A percentile compares a stretch with the other conserved stretches of the same genome.
phyloP scores from a whole-genome alignment of 2,797 vertebrate genomes.

The Tiaroga cobitis region DNA sequence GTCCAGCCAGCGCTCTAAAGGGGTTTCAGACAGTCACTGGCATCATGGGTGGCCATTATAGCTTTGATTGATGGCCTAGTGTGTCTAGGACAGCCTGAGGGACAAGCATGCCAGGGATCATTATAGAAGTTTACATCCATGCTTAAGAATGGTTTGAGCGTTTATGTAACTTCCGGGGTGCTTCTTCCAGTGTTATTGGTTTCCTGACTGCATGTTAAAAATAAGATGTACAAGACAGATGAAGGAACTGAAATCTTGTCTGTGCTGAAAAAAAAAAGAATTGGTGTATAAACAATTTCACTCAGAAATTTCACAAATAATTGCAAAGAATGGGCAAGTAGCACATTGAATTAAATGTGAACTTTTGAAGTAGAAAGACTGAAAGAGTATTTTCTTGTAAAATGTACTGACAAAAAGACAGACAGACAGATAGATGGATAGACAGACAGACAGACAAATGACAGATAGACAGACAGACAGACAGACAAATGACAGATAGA shows the following conservation, averaged over 20 bases:
- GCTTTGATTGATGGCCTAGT: slow-evolving; percentile 34
- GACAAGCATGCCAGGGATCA: slow-evolving; percentile 59
- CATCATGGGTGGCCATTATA: slow-evolving; percentile 39
- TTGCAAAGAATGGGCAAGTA: background rate
- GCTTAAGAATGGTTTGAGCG: slow-evolving; percentile 48
- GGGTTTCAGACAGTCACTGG: slow-evolving; percentile 34
- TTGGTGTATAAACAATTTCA: background rate
- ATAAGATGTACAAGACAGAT: slow-evolving; percentile 31
- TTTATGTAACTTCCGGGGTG: slow-evolving; percentile 64
- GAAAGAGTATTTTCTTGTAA: background rate
- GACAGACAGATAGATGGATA: too few relatives aligned
- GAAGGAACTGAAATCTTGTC: background rate
- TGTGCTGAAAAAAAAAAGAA: background rate
- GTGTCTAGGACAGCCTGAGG: slow-evolving; percentile 42
- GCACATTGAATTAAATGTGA: background rate
- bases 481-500: too few relatives aligned
- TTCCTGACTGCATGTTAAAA: slow-evolving; percentile 59
- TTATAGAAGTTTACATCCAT: slow-evolving; percentile 62
- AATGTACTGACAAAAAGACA: background rate
- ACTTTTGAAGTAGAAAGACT: background rate
- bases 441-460: too few relatives aligned
- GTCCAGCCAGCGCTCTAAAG: slow-evolving; percentile 14
- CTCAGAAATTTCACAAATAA: background rate
- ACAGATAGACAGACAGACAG: too few relatives aligned
- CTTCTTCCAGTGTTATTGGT: slow-evolving; percentile 27